These are phyloP conservation scores for Acanthopagrus latus DNA, from an alignment of 2,797 vertebrate genomes.

Conservation along the genomic window DNA sequence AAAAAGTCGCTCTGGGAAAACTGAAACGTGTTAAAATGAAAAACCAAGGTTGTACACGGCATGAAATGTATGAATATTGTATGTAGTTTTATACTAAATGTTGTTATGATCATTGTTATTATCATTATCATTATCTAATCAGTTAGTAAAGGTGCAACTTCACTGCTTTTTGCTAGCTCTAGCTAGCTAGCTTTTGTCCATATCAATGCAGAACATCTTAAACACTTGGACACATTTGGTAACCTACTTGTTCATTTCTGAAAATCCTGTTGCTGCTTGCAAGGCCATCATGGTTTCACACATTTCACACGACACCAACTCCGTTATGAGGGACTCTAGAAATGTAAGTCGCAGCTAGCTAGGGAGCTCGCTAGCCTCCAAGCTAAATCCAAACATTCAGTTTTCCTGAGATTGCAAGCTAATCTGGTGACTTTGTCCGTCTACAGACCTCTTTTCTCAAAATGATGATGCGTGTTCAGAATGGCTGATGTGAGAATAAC, in stretches of 20 bases:
- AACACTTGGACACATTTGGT: neutral
- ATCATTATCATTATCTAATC: neutral
- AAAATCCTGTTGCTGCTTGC: neutral
- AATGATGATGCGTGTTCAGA: conserved; percentile 18
- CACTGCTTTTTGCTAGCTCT: neutral
- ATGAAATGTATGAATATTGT: neutral
- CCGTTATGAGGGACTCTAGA: neutral
- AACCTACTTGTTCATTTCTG: neutral
- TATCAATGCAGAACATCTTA: neutral
- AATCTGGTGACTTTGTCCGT: conserved; percentile 27
- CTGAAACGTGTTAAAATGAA: neutral
- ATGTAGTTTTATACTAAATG: neutral
- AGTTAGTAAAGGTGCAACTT: neutral
- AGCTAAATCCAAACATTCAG: conserved; percentile 31
- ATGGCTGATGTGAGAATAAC: conserved; percentile 67
- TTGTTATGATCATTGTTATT: neutral
- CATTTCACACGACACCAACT: neutral
- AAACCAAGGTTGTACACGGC: neutral
- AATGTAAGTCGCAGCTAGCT: conserved; percentile 9
- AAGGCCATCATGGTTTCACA: conserved; percentile 11
- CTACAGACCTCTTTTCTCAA: conserved; percentile 15
- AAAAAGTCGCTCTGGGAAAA: neutral
- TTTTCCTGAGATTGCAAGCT: conserved; percentile 69
- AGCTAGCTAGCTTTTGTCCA: neutral
- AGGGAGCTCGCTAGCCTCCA: conserved; percentile 24